phyloP scores from a whole-genome alignment of 2,888 invertebrate species.

The Spodoptera picta region DNA sequence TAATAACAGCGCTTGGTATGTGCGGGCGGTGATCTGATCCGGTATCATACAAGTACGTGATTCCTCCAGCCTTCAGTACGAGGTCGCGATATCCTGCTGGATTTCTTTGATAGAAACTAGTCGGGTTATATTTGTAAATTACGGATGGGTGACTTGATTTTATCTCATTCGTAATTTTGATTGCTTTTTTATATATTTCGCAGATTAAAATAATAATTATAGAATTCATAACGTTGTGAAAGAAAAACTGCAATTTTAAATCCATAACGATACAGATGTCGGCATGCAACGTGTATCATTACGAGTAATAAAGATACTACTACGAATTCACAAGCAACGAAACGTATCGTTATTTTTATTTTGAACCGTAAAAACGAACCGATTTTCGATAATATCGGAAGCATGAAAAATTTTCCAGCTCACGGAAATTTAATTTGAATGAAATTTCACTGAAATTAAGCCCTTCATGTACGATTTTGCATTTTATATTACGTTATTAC shows the following conservation, averaged over 20 bases:
- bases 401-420: constrained; percentile 33
- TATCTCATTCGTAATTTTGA: not conserved
- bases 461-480: constrained; percentile 34
- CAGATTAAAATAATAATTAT: too few relatives aligned
- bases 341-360: constrained; percentile 50
- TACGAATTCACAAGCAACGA: constrained; percentile 24
- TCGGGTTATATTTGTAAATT: not conserved
- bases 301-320: constrained; percentile 20
- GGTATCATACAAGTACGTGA: constrained; percentile 46
- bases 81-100: constrained; percentile 21
- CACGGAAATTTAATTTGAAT: constrained; percentile 54
- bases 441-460: constrained; percentile 50
- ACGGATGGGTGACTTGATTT: not conserved
- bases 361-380: constrained; percentile 42
- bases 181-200: too few relatives aligned
- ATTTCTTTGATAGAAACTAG: not conserved
- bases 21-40: constrained; percentile 24
- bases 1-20: constrained; percentile 33
- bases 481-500: constrained; percentile 13
- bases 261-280: constrained; percentile 16
- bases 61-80: constrained; percentile 20
- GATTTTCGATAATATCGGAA: constrained; percentile 37
- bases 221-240: too few relatives aligned
- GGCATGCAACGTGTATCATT: constrained; percentile 19
- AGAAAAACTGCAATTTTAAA: constrained; percentile 3